A percentile compares a stretch with the other conserved stretches of the same genome.
Evolutionary conservation across 2,113 vertebrate species (phyloP).

Genomic region (Jaculus jaculus): DNA sequence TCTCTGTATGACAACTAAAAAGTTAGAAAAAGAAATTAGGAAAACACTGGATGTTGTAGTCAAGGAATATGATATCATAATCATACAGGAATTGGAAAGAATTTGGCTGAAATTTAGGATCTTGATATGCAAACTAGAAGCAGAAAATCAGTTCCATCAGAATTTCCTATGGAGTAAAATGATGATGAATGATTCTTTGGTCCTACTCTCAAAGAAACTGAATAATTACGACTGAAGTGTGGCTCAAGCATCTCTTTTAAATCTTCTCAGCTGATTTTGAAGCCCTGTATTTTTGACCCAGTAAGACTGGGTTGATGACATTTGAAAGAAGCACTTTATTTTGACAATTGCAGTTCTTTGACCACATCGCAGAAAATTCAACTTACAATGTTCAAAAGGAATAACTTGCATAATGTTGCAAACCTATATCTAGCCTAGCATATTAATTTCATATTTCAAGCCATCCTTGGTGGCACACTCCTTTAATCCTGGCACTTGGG

Average conservation of each 20-base stretch:
- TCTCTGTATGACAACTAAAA: no score
- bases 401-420: not conserved
- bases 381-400: not conserved
- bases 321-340: not conserved
- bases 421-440: not conserved
- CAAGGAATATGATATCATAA: not conserved
- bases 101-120: not conserved
- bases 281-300: not conserved
- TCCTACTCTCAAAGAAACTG: not conserved
- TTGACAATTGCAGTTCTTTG: not conserved
- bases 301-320: not conserved
- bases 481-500: no score
- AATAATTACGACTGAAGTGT: not conserved
- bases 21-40: no score
- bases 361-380: not conserved
- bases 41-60: not conserved
- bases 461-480: no score
- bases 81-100: not conserved
- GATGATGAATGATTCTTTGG: not conserved
- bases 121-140: not conserved
- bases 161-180: not conserved
- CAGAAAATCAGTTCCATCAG: not conserved
- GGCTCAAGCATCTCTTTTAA: not conserved
- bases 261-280: not conserved
- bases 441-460: not conserved